These are phyloP conservation scores for Rhinoraja longicauda DNA, from an alignment of 2,797 vertebrate species.

Conservation along the genomic window DNA sequence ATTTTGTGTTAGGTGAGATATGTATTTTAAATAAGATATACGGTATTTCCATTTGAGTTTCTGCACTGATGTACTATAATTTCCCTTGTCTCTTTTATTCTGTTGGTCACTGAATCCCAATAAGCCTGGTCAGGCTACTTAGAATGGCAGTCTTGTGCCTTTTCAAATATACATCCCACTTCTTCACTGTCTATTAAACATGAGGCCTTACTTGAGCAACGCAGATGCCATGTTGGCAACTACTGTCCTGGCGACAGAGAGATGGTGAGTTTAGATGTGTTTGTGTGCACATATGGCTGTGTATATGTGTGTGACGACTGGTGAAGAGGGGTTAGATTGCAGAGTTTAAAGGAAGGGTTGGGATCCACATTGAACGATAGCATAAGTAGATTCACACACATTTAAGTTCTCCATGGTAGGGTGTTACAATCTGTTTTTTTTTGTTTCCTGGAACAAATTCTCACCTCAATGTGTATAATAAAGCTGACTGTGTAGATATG, in stretches of 20 bases:
- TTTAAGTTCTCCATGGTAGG: background rate
- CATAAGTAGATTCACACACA: background rate
- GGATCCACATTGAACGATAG: background rate
- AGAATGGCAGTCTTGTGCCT: too few relatives aligned
- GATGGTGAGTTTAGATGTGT: background rate
- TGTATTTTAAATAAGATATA: background rate
- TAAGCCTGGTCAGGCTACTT: too few relatives aligned
- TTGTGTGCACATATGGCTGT: background rate
- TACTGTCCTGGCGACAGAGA: too few relatives aligned
- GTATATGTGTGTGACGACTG: too few relatives aligned
- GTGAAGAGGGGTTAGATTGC: background rate
- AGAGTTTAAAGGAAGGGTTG: too few relatives aligned
- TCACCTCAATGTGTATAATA: background rate
- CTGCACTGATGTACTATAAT: too few relatives aligned
- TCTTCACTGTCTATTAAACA: too few relatives aligned
- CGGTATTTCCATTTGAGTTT: background rate
- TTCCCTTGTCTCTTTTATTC: too few relatives aligned
- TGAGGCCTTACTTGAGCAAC: too few relatives aligned
- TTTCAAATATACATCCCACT: too few relatives aligned
- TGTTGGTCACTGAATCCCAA: too few relatives aligned
- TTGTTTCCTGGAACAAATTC: background rate
- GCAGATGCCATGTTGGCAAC: too few relatives aligned
- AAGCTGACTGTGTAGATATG: background rate
- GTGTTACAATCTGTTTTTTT: background rate
- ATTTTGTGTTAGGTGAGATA: background rate